Evolutionary conservation across 2,113 vertebrate species (phyloP).

Genomic region (Pomatostomus ruficeps): DNA sequence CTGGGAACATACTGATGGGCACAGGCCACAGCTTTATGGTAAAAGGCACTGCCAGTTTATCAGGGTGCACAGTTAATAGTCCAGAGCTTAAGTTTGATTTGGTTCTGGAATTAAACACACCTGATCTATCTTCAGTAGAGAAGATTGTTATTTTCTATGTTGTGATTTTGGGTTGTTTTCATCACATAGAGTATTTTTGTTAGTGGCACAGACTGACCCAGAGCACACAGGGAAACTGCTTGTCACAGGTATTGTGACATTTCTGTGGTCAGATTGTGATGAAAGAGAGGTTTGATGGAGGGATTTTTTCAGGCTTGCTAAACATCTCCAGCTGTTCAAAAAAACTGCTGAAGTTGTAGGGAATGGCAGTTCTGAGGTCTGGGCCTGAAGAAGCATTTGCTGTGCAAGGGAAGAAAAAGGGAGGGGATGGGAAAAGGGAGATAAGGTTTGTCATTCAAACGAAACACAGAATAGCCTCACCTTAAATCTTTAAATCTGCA

Average conservation of each 20-base stretch:
- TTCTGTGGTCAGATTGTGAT: not conserved
- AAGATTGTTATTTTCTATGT: not conserved
- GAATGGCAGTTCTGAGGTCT: not conserved
- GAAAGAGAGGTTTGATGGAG: not conserved
- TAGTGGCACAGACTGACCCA: not conserved
- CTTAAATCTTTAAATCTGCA: conserved; percentile 47
- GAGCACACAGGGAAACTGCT: fast-evolving
- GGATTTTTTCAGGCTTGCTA: not conserved
- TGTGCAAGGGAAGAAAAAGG: conserved; percentile 20
- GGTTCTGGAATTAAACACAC: not conserved
- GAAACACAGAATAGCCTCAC: conserved; percentile 33
- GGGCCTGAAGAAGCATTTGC: not conserved
- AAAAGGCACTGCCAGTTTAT: not conserved
- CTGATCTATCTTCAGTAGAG: not conserved
- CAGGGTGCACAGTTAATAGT: not conserved
- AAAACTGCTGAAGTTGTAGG: not conserved
- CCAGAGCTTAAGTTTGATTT: not conserved
- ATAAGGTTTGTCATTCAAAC: conserved; percentile 50
- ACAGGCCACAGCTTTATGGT: not conserved
- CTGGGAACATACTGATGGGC: not conserved
- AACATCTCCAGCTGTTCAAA: not conserved
- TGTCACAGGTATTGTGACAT: not conserved
- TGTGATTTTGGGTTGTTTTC: not conserved
- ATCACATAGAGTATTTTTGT: not conserved
- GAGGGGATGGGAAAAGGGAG: conserved; percentile 53